These are phyloP conservation scores for Triops longicaudatus DNA, from an alignment of 1,140 invertebrate species.

Conservation along the genomic window DNA sequence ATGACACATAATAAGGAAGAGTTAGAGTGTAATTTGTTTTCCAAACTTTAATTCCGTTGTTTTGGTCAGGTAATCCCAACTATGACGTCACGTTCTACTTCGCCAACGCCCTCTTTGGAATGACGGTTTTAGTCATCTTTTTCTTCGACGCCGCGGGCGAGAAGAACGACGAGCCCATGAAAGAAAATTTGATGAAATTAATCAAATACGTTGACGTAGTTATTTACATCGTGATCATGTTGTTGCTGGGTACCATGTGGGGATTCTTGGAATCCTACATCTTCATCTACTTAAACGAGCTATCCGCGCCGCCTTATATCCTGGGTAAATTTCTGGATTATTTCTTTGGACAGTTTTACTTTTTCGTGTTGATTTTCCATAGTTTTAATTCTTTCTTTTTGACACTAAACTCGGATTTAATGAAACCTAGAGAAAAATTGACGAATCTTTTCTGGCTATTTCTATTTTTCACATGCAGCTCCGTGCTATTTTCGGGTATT, in stretches of 20 bases:
- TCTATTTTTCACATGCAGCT: no score
- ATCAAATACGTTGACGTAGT: constrained; percentile 50
- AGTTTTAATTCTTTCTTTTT: no score
- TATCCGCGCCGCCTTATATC: constrained; percentile 67
- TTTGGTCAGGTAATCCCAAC: constrained; percentile 55
- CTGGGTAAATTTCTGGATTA: constrained; percentile 44
- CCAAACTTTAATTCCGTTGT: no score
- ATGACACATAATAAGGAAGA: no score
- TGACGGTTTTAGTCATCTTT: constrained; percentile 48
- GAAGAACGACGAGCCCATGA: constrained; percentile 29
- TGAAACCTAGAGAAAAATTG: no score
- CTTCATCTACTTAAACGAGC: constrained; percentile 70
- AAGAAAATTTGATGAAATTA: constrained; percentile 29
- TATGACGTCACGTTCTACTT: constrained; percentile 69
- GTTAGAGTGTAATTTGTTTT: no score
- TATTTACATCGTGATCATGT: constrained; percentile 66
- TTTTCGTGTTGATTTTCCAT: no score
- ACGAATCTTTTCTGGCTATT: no score
- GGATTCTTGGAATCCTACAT: constrained; percentile 77
- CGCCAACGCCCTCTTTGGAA: constrained; percentile 56
- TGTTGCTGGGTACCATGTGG: constrained; percentile 67
- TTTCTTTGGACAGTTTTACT: no score
- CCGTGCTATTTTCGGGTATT: no score
- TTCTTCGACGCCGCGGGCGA: constrained; percentile 32
- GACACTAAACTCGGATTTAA: no score